phyloP scores from a whole-genome alignment of 2,113 vertebrate genomes.

The Alouatta palliata region DNA sequence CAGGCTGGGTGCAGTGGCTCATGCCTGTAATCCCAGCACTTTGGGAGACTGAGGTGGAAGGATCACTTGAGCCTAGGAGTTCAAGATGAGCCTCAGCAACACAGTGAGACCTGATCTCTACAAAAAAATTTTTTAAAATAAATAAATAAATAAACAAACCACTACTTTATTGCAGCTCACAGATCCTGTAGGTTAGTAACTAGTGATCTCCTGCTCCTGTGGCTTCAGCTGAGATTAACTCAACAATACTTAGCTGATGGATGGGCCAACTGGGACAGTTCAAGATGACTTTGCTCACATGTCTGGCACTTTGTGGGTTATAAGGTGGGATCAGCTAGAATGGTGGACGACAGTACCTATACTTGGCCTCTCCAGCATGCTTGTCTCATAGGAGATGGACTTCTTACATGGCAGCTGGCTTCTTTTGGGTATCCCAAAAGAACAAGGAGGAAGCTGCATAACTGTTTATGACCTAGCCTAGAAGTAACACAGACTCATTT shows the following conservation, averaged over 20 bases:
- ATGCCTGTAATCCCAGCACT: no score
- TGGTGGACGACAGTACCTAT: background rate
- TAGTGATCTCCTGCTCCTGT: background rate
- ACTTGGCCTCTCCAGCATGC: background rate
- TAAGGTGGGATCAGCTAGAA: background rate
- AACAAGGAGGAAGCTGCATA: background rate
- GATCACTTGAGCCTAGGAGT: no score
- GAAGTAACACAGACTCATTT: background rate
- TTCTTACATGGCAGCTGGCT: background rate
- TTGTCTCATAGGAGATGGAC: background rate
- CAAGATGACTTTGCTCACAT: background rate
- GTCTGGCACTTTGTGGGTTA: background rate
- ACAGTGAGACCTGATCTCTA: no score
- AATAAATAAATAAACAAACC: background rate
- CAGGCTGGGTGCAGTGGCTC: no score
- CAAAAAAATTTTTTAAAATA: no score
- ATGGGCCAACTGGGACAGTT: background rate
- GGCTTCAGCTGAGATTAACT: background rate
- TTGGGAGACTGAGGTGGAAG: no score
- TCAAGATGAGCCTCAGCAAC: no score
- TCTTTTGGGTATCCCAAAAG: background rate
- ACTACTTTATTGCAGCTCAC: background rate
- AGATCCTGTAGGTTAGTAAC: background rate
- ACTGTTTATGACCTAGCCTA: background rate
- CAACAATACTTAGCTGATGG: background rate